A percentile compares a stretch with the other conserved stretches of the same genome.
These are phyloP conservation scores for Philantomba maxwellii DNA, from an alignment of 2,113 vertebrate genomes.

Conservation along the genomic window DNA sequence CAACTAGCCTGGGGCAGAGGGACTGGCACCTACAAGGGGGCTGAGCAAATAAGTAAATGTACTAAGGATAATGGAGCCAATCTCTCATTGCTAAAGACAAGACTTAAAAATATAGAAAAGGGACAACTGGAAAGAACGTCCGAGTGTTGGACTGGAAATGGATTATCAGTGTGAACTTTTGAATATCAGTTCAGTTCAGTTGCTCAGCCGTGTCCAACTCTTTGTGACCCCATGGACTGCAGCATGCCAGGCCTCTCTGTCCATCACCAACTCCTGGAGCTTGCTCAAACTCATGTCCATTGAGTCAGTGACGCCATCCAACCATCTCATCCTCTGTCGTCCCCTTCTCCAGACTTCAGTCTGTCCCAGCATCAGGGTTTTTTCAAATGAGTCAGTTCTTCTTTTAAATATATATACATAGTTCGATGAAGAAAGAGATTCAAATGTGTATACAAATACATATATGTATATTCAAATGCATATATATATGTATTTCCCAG, in stretches of 20 bases:
- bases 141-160: background rate
- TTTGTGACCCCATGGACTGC: background rate
- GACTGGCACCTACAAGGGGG: background rate
- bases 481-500: background rate
- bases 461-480: background rate
- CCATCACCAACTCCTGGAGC: background rate
- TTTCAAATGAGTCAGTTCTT: background rate
- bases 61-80: background rate
- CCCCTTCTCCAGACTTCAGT: background rate
- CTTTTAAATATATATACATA: background rate
- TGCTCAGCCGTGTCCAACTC: background rate
- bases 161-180: background rate
- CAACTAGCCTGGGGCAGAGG: background rate
- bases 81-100: background rate
- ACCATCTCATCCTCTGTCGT: background rate
- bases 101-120: background rate
- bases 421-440: background rate
- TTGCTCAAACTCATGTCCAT: background rate
- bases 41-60: background rate
- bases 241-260: background rate
- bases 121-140: background rate
- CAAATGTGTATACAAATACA: background rate
- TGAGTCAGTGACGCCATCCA: background rate
- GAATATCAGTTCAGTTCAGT: background rate
- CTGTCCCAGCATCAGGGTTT: background rate